phyloP scores from a whole-genome alignment of 2,888 invertebrate genomes.

The Neelides folsomi region DNA sequence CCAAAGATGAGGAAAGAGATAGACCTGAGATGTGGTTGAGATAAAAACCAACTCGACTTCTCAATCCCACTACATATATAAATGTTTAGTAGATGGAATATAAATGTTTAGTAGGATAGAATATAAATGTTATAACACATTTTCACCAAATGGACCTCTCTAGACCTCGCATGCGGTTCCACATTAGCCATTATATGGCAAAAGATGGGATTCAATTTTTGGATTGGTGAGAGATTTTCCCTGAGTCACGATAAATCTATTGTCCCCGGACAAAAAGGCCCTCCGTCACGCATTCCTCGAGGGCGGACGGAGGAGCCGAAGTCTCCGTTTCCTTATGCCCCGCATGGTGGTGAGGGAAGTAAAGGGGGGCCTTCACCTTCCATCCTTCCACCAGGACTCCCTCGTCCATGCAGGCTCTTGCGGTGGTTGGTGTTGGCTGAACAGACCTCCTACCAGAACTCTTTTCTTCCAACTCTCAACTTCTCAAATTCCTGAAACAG shows the following conservation, averaged over 20 bases:
- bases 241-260: slow-evolving; percentile 24
- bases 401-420: not conserved
- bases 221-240: slow-evolving; percentile 12
- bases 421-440: not conserved
- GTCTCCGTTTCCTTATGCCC: not conserved
- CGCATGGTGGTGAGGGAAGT: not conserved
- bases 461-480: slow-evolving; percentile 1
- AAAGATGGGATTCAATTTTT: slow-evolving; percentile 7
- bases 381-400: not conserved
- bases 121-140: no score
- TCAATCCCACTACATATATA: no score
- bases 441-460: not conserved
- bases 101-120: no score
- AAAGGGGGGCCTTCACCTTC: not conserved
- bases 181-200: not conserved
- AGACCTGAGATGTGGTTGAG: no score
- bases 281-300: slow-evolving; percentile 20
- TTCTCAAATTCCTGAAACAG: slow-evolving; percentile 19
- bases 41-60: no score
- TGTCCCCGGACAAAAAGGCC: slow-evolving; percentile 19
- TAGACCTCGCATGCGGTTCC: no score
- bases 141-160: no score
- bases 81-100: no score
- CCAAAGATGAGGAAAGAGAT: no score
- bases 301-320: slow-evolving; percentile 8